A percentile compares a stretch with the other conserved stretches of the same genome.
Conservation (phyloP, 2,113 vertebrate species). For the Semnopithecus entellus region DNA sequence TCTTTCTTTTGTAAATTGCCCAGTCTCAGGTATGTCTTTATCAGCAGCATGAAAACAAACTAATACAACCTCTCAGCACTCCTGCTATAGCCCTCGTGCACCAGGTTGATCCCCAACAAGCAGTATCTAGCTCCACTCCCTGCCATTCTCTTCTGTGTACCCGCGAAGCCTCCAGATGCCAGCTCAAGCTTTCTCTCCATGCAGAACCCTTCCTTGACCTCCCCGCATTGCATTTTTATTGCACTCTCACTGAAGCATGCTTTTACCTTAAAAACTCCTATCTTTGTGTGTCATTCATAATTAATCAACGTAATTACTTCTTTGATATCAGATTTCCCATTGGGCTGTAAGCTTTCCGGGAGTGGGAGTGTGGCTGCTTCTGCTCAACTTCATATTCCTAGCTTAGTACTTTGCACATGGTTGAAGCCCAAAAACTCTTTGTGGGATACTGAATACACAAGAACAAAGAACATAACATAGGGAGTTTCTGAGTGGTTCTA, state of each 20-base stretch:
- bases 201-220: too few relatives aligned
- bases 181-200: fast-evolving
- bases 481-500: not conserved
- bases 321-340: not conserved
- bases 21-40: too few relatives aligned
- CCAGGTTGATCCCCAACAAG: fast-evolving
- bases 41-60: not conserved
- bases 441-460: not conserved
- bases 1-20: too few relatives aligned
- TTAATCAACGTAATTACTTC: too few relatives aligned
- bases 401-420: not conserved
- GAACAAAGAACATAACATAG: fast-evolving
- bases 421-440: too few relatives aligned
- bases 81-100: not conserved
- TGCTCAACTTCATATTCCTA: not conserved
- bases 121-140: too few relatives aligned
- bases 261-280: too few relatives aligned
- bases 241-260: fast-evolving
- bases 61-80: not conserved
- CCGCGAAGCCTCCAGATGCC: fast-evolving
- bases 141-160: fast-evolving
- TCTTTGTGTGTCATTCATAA: not conserved
- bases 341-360: too few relatives aligned
- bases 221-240: fast-evolving
- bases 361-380: fast-evolving